Evolutionary conservation across 2,113 vertebrate species (phyloP).

Genomic region (Cricetomys ansorgei): DNA sequence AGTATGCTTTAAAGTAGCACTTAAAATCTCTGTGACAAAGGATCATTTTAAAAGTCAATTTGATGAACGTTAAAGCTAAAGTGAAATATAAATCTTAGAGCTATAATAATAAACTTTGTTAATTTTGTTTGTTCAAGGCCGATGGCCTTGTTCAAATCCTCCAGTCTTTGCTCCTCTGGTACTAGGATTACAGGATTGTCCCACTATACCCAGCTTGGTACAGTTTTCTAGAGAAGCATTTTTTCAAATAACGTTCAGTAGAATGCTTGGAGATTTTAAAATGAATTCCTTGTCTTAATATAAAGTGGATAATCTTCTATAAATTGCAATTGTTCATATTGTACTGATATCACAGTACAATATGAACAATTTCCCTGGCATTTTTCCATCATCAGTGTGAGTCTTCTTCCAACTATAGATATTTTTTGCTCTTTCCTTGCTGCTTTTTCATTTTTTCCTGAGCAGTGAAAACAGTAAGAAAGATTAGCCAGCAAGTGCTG

Average conservation of each 20-base stretch:
- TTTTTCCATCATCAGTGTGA: not conserved
- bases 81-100: slow-evolving; percentile 3
- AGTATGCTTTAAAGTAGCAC: not conserved
- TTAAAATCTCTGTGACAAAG: slow-evolving; percentile 28
- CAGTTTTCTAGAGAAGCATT: slow-evolving; percentile 27
- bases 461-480: slow-evolving; percentile 26
- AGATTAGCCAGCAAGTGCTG: not conserved
- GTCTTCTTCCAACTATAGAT: not conserved
- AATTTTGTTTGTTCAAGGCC: not conserved
- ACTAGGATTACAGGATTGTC: not conserved
- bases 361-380: slow-evolving; percentile 6
- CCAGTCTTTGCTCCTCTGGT: not conserved
- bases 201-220: not conserved
- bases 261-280: slow-evolving; percentile 44
- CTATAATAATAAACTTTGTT: not conserved
- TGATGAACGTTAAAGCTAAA: not conserved
- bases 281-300: not conserved
- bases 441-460: slow-evolving; percentile 10
- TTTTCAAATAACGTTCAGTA: slow-evolving; percentile 11
- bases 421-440: not conserved
- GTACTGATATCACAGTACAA: not conserved
- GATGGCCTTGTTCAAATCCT: not conserved
- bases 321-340: not conserved
- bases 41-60: not conserved
- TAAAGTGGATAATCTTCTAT: not conserved